A percentile compares a stretch with the other conserved stretches of the same genome.
These are phyloP conservation scores for Drosophila recens DNA, from an alignment of 2,888 invertebrate species.

Conservation along the genomic window DNA sequence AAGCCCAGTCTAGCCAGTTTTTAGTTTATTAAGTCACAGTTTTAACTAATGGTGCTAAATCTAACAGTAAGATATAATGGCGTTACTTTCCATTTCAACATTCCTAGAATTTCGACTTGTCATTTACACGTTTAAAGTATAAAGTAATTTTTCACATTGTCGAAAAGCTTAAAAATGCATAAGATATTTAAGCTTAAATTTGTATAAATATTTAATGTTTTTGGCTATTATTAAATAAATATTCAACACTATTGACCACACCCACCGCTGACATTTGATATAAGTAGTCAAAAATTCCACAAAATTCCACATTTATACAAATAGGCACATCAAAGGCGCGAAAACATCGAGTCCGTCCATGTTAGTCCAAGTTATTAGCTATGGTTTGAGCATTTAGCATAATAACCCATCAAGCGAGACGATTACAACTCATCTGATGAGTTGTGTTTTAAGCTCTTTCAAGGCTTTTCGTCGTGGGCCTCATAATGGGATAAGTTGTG, in stretches of 20 bases:
- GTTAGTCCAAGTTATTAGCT: slow-evolving; percentile 43
- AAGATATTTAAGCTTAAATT: background rate
- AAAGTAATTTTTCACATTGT: background rate
- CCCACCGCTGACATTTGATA: slow-evolving; percentile 14
- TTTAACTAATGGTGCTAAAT: background rate
- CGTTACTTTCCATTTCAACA: no score
- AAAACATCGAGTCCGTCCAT: slow-evolving; percentile 6
- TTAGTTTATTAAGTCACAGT: no score
- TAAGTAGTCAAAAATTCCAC: slow-evolving; percentile 12
- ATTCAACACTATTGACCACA: slow-evolving; percentile 9
- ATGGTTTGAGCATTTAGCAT: slow-evolving; percentile 53
- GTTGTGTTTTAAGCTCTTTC: slow-evolving; percentile 32
- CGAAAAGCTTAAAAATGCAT: background rate
- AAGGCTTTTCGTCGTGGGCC: slow-evolving; percentile 40
- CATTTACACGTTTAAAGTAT: background rate
- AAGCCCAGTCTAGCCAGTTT: background rate
- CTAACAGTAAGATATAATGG: background rate
- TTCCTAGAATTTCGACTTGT: no score
- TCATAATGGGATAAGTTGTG: slow-evolving; percentile 43
- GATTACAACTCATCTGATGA: slow-evolving; percentile 23
- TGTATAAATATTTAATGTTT: background rate
- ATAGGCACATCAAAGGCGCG: slow-evolving; percentile 36
- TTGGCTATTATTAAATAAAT: background rate
- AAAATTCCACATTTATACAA: slow-evolving; percentile 7
- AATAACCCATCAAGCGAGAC: slow-evolving; percentile 28